Percentiles rank a stretch among this genome's conserved stretches.
Conservation (phyloP, 1,140 invertebrate genomes). For the Phymastichus coffea region DNA sequence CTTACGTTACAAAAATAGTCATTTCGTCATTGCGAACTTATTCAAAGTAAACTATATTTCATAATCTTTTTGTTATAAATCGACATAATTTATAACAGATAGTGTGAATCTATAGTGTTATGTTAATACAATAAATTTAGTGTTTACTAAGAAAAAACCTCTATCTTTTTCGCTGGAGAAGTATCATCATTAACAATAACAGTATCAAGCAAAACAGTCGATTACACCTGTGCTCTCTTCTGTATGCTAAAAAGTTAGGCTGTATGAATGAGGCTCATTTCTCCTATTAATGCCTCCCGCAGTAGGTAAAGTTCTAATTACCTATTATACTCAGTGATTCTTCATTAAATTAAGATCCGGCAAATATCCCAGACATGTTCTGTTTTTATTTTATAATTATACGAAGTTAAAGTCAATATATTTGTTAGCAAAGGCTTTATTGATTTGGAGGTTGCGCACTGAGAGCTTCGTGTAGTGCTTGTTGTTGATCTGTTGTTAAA, state of each 20-base stretch:
- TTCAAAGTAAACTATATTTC: constrained; percentile 27
- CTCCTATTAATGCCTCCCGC: constrained; percentile 9
- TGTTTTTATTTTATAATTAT: constrained; percentile 31
- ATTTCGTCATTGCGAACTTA: constrained; percentile 37
- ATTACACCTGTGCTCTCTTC: constrained; percentile 32
- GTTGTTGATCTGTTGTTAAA: constrained; percentile 77
- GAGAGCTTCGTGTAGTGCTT: constrained; percentile 73
- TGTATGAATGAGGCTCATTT: constrained; percentile 25
- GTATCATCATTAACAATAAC: constrained; percentile 38
- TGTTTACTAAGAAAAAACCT: constrained; percentile 2
- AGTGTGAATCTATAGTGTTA: constrained; percentile 19
- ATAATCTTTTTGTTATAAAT: constrained; percentile 23
- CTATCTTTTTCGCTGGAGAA: constrained; percentile 6
- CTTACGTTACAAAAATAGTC: constrained; percentile 25
- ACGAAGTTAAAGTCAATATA: constrained; percentile 35
- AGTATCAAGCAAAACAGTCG: constrained; percentile 37
- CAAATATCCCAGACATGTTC: constrained; percentile 36
- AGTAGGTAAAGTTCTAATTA: constrained; percentile 38
- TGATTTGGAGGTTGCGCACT: constrained; percentile 43
- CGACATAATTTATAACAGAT: constrained; percentile 22
- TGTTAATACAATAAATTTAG: constrained; percentile 9
- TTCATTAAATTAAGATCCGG: constrained; percentile 33
- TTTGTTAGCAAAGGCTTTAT: constrained; percentile 26
- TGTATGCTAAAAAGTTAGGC: constrained; percentile 20
- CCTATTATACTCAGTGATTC: constrained; percentile 43